Evolutionary conservation across 1,140 invertebrate genomes (phyloP).

Genomic region (Drosophila malerkotliana): DNA sequence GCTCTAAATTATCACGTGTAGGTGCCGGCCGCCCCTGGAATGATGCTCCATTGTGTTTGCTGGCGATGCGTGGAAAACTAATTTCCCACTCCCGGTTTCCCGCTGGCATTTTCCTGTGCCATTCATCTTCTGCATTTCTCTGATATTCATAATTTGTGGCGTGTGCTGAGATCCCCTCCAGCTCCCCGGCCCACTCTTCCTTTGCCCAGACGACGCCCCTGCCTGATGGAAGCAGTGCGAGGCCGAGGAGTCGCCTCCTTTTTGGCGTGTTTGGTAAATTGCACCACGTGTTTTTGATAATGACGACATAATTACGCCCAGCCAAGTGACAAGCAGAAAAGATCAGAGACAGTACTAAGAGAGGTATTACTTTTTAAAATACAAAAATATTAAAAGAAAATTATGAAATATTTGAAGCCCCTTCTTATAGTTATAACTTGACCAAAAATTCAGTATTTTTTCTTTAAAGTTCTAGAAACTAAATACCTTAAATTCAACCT

Average conservation of each 20-base stretch:
- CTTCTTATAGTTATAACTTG: background rate
- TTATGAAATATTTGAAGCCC: too few species aligned
- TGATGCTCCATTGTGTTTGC: slow-evolving; percentile 74
- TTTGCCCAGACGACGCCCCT: background rate
- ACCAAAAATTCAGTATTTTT: background rate
- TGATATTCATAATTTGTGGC: slow-evolving; percentile 81
- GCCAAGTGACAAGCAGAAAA: slow-evolving; percentile 5
- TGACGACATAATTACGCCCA: slow-evolving; percentile 75
- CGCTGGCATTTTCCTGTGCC: slow-evolving; percentile 57
- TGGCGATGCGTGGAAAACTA: slow-evolving; percentile 80
- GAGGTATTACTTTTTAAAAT: slow-evolving; percentile 2
- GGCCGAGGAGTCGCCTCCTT: slow-evolving; percentile 6
- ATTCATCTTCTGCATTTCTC: slow-evolving; percentile 63
- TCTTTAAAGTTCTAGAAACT: background rate
- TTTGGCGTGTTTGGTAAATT: slow-evolving; percentile 73
- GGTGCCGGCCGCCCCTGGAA: slow-evolving; percentile 40
- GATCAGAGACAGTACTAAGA: background rate
- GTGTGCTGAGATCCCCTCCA: slow-evolving; percentile 45
- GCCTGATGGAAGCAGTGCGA: background rate
- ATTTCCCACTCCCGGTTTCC: slow-evolving; percentile 47
- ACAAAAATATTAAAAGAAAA: background rate
- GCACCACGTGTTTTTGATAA: slow-evolving; percentile 80
- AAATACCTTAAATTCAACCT: background rate
- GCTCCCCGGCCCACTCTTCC: background rate
- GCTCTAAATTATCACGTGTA: slow-evolving; percentile 81